Evolutionary conservation across 2,797 vertebrate genomes (phyloP).

Genomic region (Oryzias dopingdopingensis): DNA sequence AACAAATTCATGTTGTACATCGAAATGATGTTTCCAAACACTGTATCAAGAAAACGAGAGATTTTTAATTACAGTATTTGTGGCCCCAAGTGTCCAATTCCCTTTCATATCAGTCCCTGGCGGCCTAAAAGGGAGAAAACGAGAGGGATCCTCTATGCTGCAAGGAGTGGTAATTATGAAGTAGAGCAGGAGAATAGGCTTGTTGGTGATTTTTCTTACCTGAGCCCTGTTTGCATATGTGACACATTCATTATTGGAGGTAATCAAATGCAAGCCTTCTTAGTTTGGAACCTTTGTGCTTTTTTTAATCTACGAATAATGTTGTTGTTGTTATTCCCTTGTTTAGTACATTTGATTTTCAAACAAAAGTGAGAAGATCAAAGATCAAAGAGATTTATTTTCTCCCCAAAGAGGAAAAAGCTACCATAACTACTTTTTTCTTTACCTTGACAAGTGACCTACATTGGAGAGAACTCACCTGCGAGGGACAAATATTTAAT

Average conservation of each 20-base stretch:
- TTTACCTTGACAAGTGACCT: conserved; percentile 71
- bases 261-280: conserved; percentile 82
- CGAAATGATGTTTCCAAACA: conserved; percentile 79
- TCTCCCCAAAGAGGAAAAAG: conserved; percentile 55
- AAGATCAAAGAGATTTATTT: conserved; percentile 76
- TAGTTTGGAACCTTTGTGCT: conserved; percentile 73
- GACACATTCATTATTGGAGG: conserved; percentile 83
- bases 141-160: conserved; percentile 66
- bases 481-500: conserved; percentile 47
- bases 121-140: conserved; percentile 70
- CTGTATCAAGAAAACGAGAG: conserved; percentile 75
- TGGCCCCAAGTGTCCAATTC: conserved; percentile 82
- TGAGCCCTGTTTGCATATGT: conserved; percentile 77
- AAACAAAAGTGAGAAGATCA: conserved; percentile 83
- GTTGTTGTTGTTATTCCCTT: conserved; percentile 76
- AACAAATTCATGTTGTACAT: conserved; percentile 76
- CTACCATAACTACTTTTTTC: conserved; percentile 57
- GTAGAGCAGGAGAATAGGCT: conserved; percentile 68
- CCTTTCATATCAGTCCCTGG: conserved; percentile 83
- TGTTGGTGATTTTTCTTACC: conserved; percentile 70
- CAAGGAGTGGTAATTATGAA: conserved; percentile 77
- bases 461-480: conserved; percentile 57
- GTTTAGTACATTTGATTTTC: conserved; percentile 83
- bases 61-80: conserved; percentile 83
- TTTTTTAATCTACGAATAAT: conserved; percentile 68